Evolutionary conservation across 2,797 vertebrate species (phyloP), one percentile per base, ranked within the genome.

Genomic region (Remorina albescens): DNA sequence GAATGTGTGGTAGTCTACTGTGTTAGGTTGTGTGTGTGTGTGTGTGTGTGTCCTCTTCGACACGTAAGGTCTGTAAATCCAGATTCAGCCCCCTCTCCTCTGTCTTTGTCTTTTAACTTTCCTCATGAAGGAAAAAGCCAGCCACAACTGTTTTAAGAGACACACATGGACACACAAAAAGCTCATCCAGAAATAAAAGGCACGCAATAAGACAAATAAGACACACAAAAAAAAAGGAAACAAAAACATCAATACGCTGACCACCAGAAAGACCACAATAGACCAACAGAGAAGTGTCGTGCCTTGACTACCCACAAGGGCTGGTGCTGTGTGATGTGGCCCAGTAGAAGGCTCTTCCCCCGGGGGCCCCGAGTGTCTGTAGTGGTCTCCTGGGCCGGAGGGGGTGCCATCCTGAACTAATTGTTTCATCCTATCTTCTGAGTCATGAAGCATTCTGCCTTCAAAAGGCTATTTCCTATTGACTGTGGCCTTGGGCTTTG

Each of bases 91-190:
- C 74, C 64, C 73, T 44, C 59, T 68, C 46, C 19, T 56, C 39
- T 0, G 32, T 37, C 57, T 51, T 67, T 68, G 78, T 62, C 85
- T 90, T 90, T 90, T 25, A 91, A 90, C 81, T 89, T 80, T 80
- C 65, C 81, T 86, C 86, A 88, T 89, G 85, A 89, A 86, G 89
- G 86, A 84, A 82, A 87, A 89, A 85, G 76, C 78, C 83, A 3
- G 81, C 87, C 88, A 44, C 80, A 76, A 81, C 67, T 73, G 72
- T 72, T 68, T 80, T 76, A 61, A 82, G 77, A 86, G 79, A 78
- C 32, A 57, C 51, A 47, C 71, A 81, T 62, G 77, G 67, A 86
- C 84, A 70, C 73, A 87, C 86, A 82, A 69, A 10, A 56, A 82
- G 80, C 78, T 80, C 70, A 68, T 58, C 68, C 74, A 71, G 58